Conservation (phyloP, 2,888 invertebrate species). For the Parnassius orleans region DNA sequence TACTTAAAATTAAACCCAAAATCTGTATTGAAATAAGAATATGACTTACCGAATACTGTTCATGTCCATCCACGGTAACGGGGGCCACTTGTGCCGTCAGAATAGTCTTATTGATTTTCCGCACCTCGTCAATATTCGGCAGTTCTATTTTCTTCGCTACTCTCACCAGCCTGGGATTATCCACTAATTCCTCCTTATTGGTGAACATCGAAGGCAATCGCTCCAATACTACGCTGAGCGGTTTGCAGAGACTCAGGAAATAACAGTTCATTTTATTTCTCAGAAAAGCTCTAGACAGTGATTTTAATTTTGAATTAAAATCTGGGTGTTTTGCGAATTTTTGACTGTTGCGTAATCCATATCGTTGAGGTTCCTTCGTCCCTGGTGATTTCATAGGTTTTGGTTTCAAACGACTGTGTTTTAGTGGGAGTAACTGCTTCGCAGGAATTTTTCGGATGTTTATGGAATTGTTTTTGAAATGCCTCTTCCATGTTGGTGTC, state of each 20-base stretch:
- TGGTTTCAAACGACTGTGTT: conserved; percentile 1
- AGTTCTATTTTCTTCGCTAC: conserved; percentile 26
- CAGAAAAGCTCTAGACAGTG: not conserved
- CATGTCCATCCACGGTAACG: conserved; percentile 1
- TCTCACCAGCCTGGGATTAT: not conserved
- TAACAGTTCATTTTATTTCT: conserved; percentile 1
- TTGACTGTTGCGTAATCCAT: no score
- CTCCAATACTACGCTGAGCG: conserved; percentile 10
- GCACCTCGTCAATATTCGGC: conserved; percentile 30
- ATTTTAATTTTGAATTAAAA: conserved; percentile 1
- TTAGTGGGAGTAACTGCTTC: not conserved
- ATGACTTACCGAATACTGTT: no score
- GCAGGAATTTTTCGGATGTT: not conserved
- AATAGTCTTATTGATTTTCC: conserved; percentile 28
- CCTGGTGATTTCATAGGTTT: not conserved
- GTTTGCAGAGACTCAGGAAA: conserved; percentile 20
- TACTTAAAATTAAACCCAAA: no score
- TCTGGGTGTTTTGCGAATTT: not conserved
- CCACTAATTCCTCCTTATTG: not conserved
- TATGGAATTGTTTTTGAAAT: conserved; percentile 4
- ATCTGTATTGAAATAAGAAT: no score
- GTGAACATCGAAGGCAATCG: not conserved
- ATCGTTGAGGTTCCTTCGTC: no score
- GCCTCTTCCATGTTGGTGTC: conserved; percentile 2
- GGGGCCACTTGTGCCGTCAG: conserved; percentile 31